Evolutionary conservation across 2,888 invertebrate genomes (phyloP).

Genomic region (Acanthopleura granulata): DNA sequence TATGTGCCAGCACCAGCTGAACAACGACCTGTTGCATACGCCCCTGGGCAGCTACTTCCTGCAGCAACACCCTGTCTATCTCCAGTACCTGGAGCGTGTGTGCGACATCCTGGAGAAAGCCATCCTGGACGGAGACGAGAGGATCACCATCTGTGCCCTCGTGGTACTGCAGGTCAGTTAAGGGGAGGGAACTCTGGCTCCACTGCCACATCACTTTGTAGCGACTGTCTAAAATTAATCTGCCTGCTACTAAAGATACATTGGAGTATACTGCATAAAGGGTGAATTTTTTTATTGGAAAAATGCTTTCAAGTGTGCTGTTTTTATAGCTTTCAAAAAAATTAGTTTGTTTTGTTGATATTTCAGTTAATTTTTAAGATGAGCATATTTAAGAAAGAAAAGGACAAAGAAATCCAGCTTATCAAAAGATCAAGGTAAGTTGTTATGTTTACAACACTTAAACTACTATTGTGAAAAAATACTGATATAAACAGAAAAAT

Average conservation of each 20-base stretch:
- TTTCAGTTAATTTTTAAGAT: slow-evolving; percentile 63
- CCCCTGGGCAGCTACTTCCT: slow-evolving; percentile 47
- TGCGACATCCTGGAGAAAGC: slow-evolving; percentile 63
- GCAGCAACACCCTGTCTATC: slow-evolving; percentile 58
- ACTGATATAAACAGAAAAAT: too few species aligned
- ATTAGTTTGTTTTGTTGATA: slow-evolving; percentile 1
- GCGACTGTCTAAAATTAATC: too few species aligned
- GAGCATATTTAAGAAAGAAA: slow-evolving; percentile 54
- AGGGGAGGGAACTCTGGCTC: too few species aligned
- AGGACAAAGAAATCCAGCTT: slow-evolving; percentile 46
- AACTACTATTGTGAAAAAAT: too few species aligned
- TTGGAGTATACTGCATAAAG: too few species aligned
- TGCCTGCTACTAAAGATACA: too few species aligned
- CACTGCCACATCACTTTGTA: too few species aligned
- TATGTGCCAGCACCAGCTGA: slow-evolving; percentile 66
- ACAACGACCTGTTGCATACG: slow-evolving; percentile 54
- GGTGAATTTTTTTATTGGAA: too few species aligned
- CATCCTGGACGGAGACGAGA: slow-evolving; percentile 48
- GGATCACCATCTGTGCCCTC: slow-evolving; percentile 59
- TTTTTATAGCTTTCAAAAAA: too few species aligned
- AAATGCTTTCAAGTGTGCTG: too few species aligned
- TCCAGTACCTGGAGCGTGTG: slow-evolving; percentile 56
- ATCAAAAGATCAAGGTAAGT: slow-evolving; percentile 56
- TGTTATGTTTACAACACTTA: too few species aligned
- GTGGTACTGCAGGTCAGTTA: slow-evolving; percentile 61